Percentiles rank a stretch among this genome's conserved stretches.
Conservation (phyloP, 53 echinoderm and acorn worm genomes). For the Actinopyga echinites region DNA sequence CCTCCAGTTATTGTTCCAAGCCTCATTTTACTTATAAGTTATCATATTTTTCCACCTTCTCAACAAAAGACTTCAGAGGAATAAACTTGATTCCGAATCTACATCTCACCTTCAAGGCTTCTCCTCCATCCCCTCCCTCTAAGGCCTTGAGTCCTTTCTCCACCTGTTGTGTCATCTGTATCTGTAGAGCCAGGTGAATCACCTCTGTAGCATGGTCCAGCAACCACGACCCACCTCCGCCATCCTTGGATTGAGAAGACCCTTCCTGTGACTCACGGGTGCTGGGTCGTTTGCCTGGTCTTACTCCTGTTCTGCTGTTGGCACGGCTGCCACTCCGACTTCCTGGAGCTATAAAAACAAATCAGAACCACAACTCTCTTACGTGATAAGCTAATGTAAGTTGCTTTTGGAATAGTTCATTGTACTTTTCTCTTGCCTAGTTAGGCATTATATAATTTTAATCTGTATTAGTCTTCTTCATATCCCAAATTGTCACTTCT, state of each 20-base stretch:
- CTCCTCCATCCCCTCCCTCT: constrained; percentile 74
- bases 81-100: too few species aligned
- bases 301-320: constrained; percentile 61
- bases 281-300: constrained; percentile 33
- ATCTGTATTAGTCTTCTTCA: too few species aligned
- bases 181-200: constrained; percentile 88
- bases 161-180: constrained; percentile 86
- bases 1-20: too few species aligned
- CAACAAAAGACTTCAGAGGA: too few species aligned
- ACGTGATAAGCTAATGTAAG: too few species aligned
- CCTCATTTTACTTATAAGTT: too few species aligned
- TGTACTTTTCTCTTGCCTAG: too few species aligned
- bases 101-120: background rate
- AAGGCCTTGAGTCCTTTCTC: constrained; percentile 82
- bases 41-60: too few species aligned
- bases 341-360: constrained; percentile 50
- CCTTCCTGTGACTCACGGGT: constrained; percentile 68
- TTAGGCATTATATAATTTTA: too few species aligned
- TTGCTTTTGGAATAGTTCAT: too few species aligned
- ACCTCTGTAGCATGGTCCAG: constrained; percentile 94
- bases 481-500: too few species aligned
- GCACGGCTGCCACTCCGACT: constrained; percentile 75
- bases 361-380: too few species aligned
- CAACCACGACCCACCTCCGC: constrained; percentile 75
- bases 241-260: background rate